These are phyloP conservation scores for Aplochiton taeniatus DNA, from an alignment of 2,797 vertebrate species.

Conservation along the genomic window DNA sequence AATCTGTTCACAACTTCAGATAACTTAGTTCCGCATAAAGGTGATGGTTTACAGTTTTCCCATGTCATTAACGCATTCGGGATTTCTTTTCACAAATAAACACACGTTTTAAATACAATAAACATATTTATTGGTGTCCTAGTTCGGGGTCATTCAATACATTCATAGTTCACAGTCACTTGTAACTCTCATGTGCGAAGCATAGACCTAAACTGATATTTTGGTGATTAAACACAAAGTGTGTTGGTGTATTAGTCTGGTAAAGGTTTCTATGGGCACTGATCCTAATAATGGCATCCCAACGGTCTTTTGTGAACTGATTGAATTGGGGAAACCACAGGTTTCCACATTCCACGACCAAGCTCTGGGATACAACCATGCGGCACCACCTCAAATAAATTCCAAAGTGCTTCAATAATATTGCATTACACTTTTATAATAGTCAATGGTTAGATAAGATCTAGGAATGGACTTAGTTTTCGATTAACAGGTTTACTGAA, in stretches of 20 bases:
- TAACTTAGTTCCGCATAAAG: no score
- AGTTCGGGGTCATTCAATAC: conserved; percentile 45
- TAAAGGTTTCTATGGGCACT: conserved; percentile 40
- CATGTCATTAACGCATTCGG: neutral
- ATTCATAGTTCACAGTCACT: conserved; percentile 55
- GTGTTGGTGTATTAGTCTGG: conserved; percentile 34
- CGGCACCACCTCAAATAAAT: conserved; percentile 44
- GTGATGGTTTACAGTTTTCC: no score
- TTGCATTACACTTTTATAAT: conserved; percentile 33
- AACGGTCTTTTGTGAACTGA: conserved; percentile 56
- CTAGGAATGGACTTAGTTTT: conserved; percentile 1
- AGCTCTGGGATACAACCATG: conserved; percentile 67
- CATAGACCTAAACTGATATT: conserved; percentile 30
- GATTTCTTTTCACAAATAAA: conserved; percentile 3
- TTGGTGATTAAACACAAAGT: conserved; percentile 39
- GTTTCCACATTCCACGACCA: conserved; percentile 69
- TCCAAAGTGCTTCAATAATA: conserved; percentile 27
- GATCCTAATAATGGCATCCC: conserved; percentile 55
- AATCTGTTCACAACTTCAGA: no score
- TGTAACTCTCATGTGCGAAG: conserved; percentile 21
- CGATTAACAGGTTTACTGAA: no score
- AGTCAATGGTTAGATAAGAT: conserved; percentile 4
- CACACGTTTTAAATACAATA: conserved; percentile 48
- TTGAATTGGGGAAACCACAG: conserved; percentile 55
- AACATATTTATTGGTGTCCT: conserved; percentile 58